Evolutionary conservation across 2,888 invertebrate genomes (phyloP), one percentile per base, ranked within the genome.

Genomic region (Eupsilia transversa): DNA sequence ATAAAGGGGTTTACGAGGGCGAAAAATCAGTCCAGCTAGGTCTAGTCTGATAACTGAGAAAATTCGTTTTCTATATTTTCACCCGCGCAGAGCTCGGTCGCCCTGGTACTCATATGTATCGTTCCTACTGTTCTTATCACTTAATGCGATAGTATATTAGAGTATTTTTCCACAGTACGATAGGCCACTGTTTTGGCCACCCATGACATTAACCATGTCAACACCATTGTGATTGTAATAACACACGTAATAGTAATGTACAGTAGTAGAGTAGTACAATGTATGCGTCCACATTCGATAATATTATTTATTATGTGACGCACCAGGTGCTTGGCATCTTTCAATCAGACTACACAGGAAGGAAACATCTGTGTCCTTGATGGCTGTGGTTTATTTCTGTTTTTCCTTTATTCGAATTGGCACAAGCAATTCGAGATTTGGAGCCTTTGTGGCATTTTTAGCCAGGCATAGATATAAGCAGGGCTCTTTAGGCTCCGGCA

Each of bases 121-220:
- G n/a, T n/a, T n/a, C n/a, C 38, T 54, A 49, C 65, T 60, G n/a
- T 43, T 33, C 20, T 65, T 77, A 78, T 71, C 78, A 57, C 17
- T 3, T 10, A 38, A 17, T 41, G 57, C 20, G 66, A 67, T 54
- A 27, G 3, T 43, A 14, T 66, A 61, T 17, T 35, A 33, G 38
- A 61, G 35, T 67, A 49, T 66, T 77, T 75, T 70, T 64, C 68
- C 61, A 46, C 12, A 17, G 35, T 33, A n/a, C 27, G 30, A 9
- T 38, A 60, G 20, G 27, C 46, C 52, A 14, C 38, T 52, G 69
- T 46, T 43, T 43, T 33, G 43, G n/a, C 43, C 38, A 52, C 23
- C 52, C 52, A 54, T 68, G 46, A 64, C 46, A 64, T 49, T 54
- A 5, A 63, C 30, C 33, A 46, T 57, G 30, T 68, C 54, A 77